Evolutionary conservation across 2,113 vertebrate species (phyloP).

Genomic region (Alexandromys fortis): DNA sequence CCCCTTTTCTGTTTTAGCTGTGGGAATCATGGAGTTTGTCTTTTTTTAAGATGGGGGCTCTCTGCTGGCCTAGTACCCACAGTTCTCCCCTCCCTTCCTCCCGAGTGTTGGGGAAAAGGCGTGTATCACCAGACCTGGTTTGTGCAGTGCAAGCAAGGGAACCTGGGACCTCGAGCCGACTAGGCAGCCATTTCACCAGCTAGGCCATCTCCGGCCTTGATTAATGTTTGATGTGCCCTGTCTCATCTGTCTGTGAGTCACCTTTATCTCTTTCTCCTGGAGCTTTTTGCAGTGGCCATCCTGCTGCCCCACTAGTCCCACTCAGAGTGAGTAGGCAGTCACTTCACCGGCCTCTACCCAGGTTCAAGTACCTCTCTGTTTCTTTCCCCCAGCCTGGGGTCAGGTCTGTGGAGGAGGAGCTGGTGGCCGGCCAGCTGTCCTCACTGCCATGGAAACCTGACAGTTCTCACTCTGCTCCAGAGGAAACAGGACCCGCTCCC

Average conservation of each 20-base stretch:
- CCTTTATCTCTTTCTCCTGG: background rate
- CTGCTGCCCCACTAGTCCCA: too few species aligned
- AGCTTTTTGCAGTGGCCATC: background rate
- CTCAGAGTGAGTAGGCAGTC: background rate
- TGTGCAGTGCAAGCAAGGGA: background rate
- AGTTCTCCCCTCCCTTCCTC: background rate
- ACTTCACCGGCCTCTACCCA: background rate
- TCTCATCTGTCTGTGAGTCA: background rate
- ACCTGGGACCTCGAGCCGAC: too few species aligned
- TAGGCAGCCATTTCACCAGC: background rate
- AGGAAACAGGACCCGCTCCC: background rate
- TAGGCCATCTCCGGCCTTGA: background rate
- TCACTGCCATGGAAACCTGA: background rate
- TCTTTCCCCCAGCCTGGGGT: background rate
- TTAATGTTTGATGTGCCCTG: background rate
- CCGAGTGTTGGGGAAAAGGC: background rate
- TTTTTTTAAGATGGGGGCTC: background rate
- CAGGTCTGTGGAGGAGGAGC: background rate
- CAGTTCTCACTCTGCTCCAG: background rate
- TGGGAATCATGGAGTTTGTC: fast-evolving
- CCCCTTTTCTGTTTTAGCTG: background rate
- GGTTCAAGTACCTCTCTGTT: background rate
- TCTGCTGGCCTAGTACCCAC: background rate
- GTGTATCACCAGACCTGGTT: background rate
- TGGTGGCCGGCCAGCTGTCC: background rate